A percentile compares a stretch with the other conserved stretches of the same genome.
Evolutionary conservation across 2,797 vertebrate species (phyloP).

Genomic region (Pelodytes ibericus): DNA sequence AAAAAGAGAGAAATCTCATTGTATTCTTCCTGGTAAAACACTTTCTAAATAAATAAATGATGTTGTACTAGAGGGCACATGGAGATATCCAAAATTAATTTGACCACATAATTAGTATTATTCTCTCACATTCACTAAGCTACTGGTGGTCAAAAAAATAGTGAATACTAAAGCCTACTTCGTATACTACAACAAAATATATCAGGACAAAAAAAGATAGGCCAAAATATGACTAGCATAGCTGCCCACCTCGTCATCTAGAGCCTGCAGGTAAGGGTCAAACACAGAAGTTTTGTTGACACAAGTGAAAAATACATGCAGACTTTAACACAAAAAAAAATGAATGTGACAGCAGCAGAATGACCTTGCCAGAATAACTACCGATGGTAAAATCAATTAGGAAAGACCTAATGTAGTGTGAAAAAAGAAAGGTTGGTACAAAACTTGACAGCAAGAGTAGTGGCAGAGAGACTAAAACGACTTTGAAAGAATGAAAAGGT

Average conservation of each 20-base stretch:
- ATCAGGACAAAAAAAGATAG: not conserved
- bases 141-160: no score
- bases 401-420: constrained; percentile 37
- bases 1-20: no score
- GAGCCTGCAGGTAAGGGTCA: not conserved
- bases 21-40: no score
- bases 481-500: constrained; percentile 49
- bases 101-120: no score
- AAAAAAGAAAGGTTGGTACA: constrained; percentile 37
- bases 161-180: no score
- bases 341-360: constrained; percentile 12
- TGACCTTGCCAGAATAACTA: constrained; percentile 52
- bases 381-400: constrained; percentile 29
- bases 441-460: constrained; percentile 55
- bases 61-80: no score
- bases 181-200: not conserved
- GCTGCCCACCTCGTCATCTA: not conserved
- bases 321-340: constrained; percentile 3
- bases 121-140: no score
- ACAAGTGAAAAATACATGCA: constrained; percentile 4
- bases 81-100: no score
- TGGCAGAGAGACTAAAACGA: constrained; percentile 31
- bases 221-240: not conserved
- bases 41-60: no score
- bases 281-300: constrained; percentile 17